phyloP scores from a whole-genome alignment of 2,888 invertebrate genomes.

The Eudemis profundana region DNA sequence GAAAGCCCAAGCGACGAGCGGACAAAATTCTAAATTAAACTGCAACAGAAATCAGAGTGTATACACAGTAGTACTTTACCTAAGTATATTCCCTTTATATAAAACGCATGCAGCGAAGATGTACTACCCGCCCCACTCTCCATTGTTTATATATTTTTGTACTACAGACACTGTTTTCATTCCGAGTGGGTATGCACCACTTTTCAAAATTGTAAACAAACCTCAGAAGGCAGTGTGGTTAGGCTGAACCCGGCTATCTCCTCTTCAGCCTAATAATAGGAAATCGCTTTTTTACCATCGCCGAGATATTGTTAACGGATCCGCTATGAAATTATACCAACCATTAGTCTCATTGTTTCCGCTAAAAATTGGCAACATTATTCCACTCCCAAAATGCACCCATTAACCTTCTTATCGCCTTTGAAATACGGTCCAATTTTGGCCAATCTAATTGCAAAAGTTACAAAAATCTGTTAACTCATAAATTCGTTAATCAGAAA shows the following conservation, averaged over 20 bases:
- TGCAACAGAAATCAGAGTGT: too few species aligned
- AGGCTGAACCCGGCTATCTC: conserved; percentile 25
- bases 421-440: neutral
- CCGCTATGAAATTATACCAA: conserved; percentile 78
- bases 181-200: too few species aligned
- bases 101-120: too few species aligned
- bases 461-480: conserved; percentile 65
- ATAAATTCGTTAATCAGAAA: conserved; percentile 71
- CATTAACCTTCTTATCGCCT: neutral
- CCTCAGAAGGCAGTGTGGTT: conserved; percentile 15
- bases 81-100: too few species aligned
- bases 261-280: conserved; percentile 73
- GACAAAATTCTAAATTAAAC: too few species aligned
- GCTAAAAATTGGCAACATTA: conserved; percentile 67
- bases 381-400: neutral
- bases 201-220: too few species aligned
- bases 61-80: too few species aligned
- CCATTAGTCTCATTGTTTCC: conserved; percentile 73
- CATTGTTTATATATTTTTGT: too few species aligned
- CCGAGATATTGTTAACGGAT: conserved; percentile 76
- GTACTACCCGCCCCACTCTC: too few species aligned
- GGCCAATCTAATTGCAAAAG: conserved; percentile 22
- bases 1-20: too few species aligned
- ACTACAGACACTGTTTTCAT: too few species aligned
- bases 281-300: conserved; percentile 75